Percentiles rank a stretch among this genome's conserved stretches.
These are phyloP conservation scores for Ceratosolen fusciceps DNA, from an alignment of 1,140 invertebrate genomes.

Conservation along the genomic window DNA sequence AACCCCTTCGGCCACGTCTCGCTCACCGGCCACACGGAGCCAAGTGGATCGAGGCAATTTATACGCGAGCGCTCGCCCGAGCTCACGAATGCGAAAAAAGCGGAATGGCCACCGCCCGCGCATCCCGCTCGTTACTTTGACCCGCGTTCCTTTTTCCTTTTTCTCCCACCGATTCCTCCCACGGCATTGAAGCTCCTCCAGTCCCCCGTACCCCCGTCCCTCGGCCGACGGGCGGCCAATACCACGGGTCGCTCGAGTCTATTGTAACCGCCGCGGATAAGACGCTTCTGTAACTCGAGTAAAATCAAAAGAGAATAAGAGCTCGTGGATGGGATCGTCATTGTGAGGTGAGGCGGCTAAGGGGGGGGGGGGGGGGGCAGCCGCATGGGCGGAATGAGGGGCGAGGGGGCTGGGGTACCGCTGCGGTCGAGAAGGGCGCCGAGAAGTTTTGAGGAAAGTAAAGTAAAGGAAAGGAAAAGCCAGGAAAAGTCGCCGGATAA, in stretches of 20 bases:
- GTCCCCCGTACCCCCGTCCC: conserved; percentile 25
- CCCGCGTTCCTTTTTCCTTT: not conserved
- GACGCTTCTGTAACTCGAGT: conserved; percentile 36
- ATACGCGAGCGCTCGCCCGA: conserved; percentile 31
- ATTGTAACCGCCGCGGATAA: conserved; percentile 41
- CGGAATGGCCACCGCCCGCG: conserved; percentile 35
- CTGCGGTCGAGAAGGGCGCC: conserved; percentile 39
- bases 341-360: conserved; percentile 7
- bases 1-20: no score
- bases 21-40: not conserved
- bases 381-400: conserved; percentile 10
- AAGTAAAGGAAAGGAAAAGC: conserved; percentile 47
- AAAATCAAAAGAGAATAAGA: no score
- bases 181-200: not conserved
- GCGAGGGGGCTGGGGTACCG: conserved; percentile 19
- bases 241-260: not conserved
- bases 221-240: conserved; percentile 23
- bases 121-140: not conserved
- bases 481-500: conserved; percentile 49
- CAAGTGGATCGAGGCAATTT: conserved; percentile 38
- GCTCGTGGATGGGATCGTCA: no score
- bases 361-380: no score
- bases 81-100: conserved; percentile 31
- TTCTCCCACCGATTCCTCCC: conserved; percentile 8
- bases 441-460: conserved; percentile 49